Percentiles rank a stretch among this genome's conserved stretches.
phyloP scores from a whole-genome alignment of 53 echinoderm and acorn worm species.

The Luidia sarsii region DNA sequence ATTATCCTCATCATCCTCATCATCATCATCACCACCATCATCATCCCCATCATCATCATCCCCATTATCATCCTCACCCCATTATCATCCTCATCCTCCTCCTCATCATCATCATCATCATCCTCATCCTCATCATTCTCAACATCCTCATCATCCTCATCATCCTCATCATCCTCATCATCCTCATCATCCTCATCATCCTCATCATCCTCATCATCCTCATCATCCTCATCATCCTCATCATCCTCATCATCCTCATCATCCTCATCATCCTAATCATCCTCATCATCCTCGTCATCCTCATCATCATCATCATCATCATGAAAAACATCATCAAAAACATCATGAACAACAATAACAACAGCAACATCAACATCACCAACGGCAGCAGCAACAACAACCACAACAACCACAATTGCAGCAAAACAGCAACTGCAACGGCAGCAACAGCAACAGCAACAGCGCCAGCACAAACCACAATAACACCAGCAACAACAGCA shows the following conservation, averaged over 20 bases:
- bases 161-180: not conserved
- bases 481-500: not conserved
- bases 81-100: not conserved
- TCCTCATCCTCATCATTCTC: not conserved
- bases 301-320: not conserved
- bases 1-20: not conserved
- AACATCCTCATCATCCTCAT: not conserved
- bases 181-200: not conserved
- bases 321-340: not conserved
- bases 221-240: not conserved
- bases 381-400: not conserved
- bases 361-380: not conserved
- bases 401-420: not conserved
- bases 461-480: not conserved
- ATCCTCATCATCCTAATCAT: not conserved
- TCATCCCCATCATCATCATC: not conserved
- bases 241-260: not conserved
- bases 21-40: not conserved
- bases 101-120: not conserved
- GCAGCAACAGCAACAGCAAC: not conserved
- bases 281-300: not conserved
- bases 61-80: not conserved
- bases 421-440: not conserved
- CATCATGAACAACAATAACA: not conserved
- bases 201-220: not conserved